These are phyloP conservation scores for Gouania willdenowi DNA, from an alignment of 2,797 vertebrate genomes.

Conservation along the genomic window DNA sequence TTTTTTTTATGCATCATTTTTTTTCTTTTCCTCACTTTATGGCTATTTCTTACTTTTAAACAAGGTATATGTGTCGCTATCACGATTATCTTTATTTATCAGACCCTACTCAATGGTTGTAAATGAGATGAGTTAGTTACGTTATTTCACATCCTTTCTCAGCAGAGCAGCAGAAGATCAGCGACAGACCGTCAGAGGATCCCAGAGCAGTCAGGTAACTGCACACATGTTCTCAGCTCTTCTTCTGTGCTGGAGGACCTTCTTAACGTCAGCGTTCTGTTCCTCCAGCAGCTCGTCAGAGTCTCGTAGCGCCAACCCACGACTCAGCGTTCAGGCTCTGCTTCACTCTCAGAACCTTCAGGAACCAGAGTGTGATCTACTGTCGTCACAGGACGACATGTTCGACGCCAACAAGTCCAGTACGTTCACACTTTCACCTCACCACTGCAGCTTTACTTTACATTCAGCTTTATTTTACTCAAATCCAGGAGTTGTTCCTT, in stretches of 20 bases:
- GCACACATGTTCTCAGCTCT: neutral
- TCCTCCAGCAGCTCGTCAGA: constrained; percentile 67
- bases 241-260: rapidly evolving
- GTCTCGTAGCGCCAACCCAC: too few species aligned
- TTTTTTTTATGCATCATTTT: too few species aligned
- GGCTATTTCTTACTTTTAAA: too few species aligned
- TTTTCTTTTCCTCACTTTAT: too few species aligned
- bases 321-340: constrained; percentile 55
- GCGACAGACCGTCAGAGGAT: constrained; percentile 27
- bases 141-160: too few species aligned
- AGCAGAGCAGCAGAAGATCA: constrained; percentile 45
- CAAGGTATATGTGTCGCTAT: too few species aligned
- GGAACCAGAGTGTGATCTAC: constrained; percentile 64
- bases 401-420: constrained; percentile 78
- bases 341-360: constrained; percentile 63
- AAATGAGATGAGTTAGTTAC: too few species aligned
- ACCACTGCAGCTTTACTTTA: too few species aligned
- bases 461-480: too few species aligned
- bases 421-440: constrained; percentile 12
- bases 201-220: constrained; percentile 56
- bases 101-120: too few species aligned
- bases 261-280: neutral
- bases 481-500: too few species aligned
- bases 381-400: constrained; percentile 89
- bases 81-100: too few species aligned